A percentile compares a stretch with the other conserved stretches of the same genome.
These are phyloP conservation scores for Diplodus puntazzo DNA, from an alignment of 2,797 vertebrate species.

Conservation along the genomic window DNA sequence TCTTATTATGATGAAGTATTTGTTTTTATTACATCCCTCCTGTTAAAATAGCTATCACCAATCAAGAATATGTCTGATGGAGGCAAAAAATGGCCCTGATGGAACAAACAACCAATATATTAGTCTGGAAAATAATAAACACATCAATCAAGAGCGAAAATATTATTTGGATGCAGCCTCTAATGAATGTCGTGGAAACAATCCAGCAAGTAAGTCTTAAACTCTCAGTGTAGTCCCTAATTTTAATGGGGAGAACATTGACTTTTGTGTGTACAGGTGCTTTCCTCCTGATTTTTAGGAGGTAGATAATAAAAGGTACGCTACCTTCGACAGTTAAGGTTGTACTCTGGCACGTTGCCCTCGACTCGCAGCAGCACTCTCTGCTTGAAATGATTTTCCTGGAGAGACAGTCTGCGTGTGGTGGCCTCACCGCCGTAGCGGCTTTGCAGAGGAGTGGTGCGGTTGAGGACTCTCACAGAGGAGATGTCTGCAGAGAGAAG, in stretches of 20 bases:
- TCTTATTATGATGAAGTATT: no score
- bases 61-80: no score
- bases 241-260: background rate
- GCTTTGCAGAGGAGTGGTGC: slow-evolving; percentile 65
- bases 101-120: no score
- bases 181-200: background rate
- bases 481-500: slow-evolving; percentile 77
- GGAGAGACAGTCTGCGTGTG: slow-evolving; percentile 65
- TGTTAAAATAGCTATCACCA: no score
- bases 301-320: background rate
- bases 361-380: slow-evolving; percentile 76
- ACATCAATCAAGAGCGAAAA: no score
- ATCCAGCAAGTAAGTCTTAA: background rate
- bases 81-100: no score
- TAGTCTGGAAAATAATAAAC: no score
- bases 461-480: slow-evolving; percentile 78
- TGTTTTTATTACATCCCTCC: no score
- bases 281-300: slow-evolving; percentile 8
- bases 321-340: slow-evolving; percentile 80
- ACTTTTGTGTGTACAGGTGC: slow-evolving; percentile 16
- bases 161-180: no score
- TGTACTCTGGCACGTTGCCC: slow-evolving; percentile 76
- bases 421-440: slow-evolving; percentile 16
- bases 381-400: slow-evolving; percentile 68
- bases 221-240: background rate